These are phyloP conservation scores for Cyaniris semiargus DNA, from an alignment of 2,888 invertebrate species.

Conservation along the genomic window DNA sequence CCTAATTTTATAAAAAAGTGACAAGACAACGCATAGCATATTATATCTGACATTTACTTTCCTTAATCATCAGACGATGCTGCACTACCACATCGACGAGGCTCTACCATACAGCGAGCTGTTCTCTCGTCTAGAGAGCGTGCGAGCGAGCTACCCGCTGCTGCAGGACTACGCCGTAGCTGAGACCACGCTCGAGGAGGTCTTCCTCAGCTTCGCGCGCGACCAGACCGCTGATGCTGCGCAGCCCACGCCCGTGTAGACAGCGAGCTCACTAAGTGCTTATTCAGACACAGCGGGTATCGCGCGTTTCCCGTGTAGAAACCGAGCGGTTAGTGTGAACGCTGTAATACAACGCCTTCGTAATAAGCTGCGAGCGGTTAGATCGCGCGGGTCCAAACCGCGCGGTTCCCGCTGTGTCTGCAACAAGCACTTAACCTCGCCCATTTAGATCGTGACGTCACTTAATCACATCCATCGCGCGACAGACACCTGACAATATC, in stretches of 20 bases:
- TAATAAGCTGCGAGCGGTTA: no score
- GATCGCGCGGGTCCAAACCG: no score
- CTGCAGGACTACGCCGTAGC: slow-evolving; percentile 89
- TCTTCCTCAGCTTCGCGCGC: slow-evolving; percentile 79
- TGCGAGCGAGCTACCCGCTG: slow-evolving; percentile 67
- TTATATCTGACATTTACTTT: no score
- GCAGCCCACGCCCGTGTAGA: slow-evolving; percentile 14
- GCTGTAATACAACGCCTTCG: no score
- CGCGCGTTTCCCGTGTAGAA: no score
- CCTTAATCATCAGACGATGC: slow-evolving; percentile 71
- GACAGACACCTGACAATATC: no score
- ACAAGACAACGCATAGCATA: no score
- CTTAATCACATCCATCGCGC: background rate
- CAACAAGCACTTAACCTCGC: no score
- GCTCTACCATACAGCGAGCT: slow-evolving; percentile 82
- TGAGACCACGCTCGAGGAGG: slow-evolving; percentile 90
- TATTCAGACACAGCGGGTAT: no score
- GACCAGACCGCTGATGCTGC: slow-evolving; percentile 29
- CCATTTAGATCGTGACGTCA: background rate
- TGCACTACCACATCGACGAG: slow-evolving; percentile 85
- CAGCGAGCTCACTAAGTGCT: background rate
- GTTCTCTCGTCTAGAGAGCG: slow-evolving; percentile 81
- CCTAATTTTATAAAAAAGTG: no score
- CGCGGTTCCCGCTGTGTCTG: no score
- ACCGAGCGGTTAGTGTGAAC: no score